These are phyloP conservation scores for Caenorhabditis doughertyi DNA, from an alignment of 2,888 invertebrate genomes.

Conservation along the genomic window DNA sequence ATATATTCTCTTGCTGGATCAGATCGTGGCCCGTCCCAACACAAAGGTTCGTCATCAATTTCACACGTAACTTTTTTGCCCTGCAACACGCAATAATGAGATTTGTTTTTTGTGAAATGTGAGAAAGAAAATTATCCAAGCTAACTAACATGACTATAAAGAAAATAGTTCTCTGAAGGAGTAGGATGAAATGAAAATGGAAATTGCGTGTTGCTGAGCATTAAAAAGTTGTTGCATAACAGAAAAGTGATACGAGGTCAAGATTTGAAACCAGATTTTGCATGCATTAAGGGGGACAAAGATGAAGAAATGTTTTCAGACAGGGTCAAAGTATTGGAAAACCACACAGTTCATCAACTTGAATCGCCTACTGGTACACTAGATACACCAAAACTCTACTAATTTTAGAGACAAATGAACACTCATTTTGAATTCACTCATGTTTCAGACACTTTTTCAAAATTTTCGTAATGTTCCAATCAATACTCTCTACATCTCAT, in stretches of 20 bases:
- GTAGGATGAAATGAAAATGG: neutral
- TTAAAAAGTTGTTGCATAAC: constrained; percentile 12
- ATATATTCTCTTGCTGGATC: constrained; percentile 20
- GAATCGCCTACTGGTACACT: no score
- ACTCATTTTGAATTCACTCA: no score
- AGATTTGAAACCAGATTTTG: neutral
- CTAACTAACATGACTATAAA: neutral
- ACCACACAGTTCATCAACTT: no score
- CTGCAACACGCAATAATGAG: constrained; percentile 65
- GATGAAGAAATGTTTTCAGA: no score
- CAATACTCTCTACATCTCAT: no score
- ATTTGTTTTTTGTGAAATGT: neutral
- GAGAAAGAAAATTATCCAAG: neutral
- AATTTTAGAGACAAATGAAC: no score
- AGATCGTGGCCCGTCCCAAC: constrained; percentile 44
- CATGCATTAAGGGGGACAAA: no score
- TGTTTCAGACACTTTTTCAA: no score
- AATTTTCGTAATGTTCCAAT: no score
- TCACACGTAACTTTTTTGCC: constrained; percentile 70
- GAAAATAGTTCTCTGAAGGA: neutral
- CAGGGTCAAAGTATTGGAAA: neutral
- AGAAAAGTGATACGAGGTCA: neutral
- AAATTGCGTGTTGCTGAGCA: constrained; percentile 61
- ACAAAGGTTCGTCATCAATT: constrained; percentile 65
- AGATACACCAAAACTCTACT: no score